Percentiles rank a stretch among this genome's conserved stretches.
phyloP scores from a whole-genome alignment of 2,888 invertebrate genomes.

The Noctua janthe region DNA sequence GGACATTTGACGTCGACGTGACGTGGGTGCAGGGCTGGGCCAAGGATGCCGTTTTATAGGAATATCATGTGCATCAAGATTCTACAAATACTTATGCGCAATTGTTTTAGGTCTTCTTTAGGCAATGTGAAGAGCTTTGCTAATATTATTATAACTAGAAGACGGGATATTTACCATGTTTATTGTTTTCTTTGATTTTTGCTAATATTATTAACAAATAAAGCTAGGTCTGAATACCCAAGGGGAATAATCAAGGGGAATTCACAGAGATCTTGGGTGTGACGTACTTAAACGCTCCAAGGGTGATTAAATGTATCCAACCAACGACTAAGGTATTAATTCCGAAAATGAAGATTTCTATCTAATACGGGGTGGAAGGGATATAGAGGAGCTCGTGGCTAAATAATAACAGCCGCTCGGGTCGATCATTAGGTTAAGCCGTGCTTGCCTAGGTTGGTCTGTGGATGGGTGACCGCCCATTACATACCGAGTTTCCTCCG shows the following conservation, averaged over 20 bases:
- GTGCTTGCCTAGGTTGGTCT: too few relatives aligned
- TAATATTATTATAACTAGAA: not conserved
- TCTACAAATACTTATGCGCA: slow-evolving; percentile 15
- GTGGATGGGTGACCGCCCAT: too few relatives aligned
- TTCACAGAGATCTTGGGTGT: not conserved
- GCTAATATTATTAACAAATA: not conserved
- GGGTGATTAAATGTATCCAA: not conserved
- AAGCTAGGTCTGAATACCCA: too few relatives aligned
- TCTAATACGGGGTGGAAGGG: too few relatives aligned
- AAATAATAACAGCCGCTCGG: too few relatives aligned
- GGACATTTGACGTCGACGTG: slow-evolving; percentile 68
- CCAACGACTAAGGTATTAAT: not conserved
- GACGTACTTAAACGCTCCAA: not conserved
- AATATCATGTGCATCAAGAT: slow-evolving; percentile 39
- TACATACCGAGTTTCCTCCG: too few relatives aligned
- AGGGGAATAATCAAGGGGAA: not conserved
- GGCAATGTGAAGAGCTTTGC: not conserved
- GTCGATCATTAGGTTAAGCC: too few relatives aligned
- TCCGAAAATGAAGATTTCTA: not conserved
- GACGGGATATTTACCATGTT: too few relatives aligned
- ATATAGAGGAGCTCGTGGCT: too few relatives aligned
- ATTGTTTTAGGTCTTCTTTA: not conserved
- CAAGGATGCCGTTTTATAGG: slow-evolving; percentile 38
- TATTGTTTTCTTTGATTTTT: not conserved
- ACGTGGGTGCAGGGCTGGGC: slow-evolving; percentile 66